Percentiles rank a stretch among this genome's conserved stretches.
phyloP scores from a whole-genome alignment of 2,797 vertebrate genomes.

The Bryconaethiops microstoma region DNA sequence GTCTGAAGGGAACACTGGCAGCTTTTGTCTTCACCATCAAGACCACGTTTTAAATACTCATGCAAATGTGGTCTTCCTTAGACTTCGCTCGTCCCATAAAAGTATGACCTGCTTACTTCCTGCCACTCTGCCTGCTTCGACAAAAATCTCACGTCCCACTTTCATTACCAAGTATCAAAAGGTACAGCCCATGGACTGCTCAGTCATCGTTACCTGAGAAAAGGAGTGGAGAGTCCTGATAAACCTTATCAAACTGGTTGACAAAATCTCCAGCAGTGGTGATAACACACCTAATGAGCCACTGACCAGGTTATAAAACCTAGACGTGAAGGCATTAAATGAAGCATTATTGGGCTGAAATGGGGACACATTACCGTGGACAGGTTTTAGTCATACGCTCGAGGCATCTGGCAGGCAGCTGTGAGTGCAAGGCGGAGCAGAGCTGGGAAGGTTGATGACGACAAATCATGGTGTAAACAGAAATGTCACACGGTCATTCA shows the following conservation, averaged over 20 bases:
- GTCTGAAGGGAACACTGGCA: constrained; percentile 71
- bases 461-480: constrained; percentile 50
- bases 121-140: constrained; percentile 26
- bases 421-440: constrained; percentile 33
- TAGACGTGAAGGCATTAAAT: background rate
- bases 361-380: constrained; percentile 14
- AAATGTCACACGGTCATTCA: constrained; percentile 52
- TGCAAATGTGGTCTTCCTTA: constrained; percentile 59
- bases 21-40: constrained; percentile 64
- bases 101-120: constrained; percentile 9
- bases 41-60: constrained; percentile 63
- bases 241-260: background rate
- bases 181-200: background rate
- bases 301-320: background rate
- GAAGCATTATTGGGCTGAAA: constrained; percentile 1
- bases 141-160: background rate
- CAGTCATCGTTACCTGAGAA: background rate
- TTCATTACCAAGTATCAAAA: background rate
- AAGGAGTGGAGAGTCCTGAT: background rate
- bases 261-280: background rate
- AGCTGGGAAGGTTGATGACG: constrained; percentile 45
- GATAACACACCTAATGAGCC: background rate
- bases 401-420: constrained; percentile 53
- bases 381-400: constrained; percentile 44
- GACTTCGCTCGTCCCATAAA: constrained; percentile 49